Evolutionary conservation across 2,113 vertebrate species (phyloP).

Genomic region (Lethenteron reissneri): DNA sequence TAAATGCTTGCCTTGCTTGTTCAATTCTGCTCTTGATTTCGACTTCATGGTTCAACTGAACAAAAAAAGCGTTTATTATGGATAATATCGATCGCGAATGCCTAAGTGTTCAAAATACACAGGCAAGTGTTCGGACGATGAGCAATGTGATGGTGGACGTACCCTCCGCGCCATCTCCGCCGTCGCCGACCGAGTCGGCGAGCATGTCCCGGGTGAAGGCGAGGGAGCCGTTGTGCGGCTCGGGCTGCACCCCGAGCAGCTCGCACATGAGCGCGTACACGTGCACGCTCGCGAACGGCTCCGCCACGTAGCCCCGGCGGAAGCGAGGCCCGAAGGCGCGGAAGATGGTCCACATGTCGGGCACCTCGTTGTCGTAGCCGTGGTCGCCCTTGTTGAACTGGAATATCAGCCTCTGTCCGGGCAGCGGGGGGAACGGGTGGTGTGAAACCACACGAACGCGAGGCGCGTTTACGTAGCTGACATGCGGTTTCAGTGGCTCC

Average conservation of each 20-base stretch:
- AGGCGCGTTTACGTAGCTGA: no score
- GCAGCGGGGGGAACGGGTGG: background rate
- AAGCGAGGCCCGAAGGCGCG: slow-evolving; percentile 35
- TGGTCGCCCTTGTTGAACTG: slow-evolving; percentile 42
- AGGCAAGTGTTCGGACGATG: no score
- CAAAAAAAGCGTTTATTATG: no score
- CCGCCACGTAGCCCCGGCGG: slow-evolving; percentile 25
- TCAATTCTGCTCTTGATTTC: no score
- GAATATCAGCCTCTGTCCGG: slow-evolving; percentile 25
- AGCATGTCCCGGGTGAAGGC: slow-evolving; percentile 19
- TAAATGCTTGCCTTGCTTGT: no score
- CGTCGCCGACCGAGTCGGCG: background rate
- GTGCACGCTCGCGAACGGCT: slow-evolving; percentile 29
- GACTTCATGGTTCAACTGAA: no score
- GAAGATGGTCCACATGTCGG: slow-evolving; percentile 46
- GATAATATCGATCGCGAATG: no score
- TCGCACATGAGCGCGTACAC: slow-evolving; percentile 33
- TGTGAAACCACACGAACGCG: no score
- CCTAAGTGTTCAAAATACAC: no score
- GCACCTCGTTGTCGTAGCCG: slow-evolving; percentile 28
- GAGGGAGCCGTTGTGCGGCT: slow-evolving; percentile 25
- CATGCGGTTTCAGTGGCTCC: no score
- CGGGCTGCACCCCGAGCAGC: slow-evolving; percentile 22
- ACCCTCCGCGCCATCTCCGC: no score
- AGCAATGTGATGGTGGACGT: no score